A percentile compares a stretch with the other conserved stretches of the same genome.
Evolutionary conservation across 64 coral and sea anemone genomes (phyloP).

Genomic region (Montipora sp.): DNA sequence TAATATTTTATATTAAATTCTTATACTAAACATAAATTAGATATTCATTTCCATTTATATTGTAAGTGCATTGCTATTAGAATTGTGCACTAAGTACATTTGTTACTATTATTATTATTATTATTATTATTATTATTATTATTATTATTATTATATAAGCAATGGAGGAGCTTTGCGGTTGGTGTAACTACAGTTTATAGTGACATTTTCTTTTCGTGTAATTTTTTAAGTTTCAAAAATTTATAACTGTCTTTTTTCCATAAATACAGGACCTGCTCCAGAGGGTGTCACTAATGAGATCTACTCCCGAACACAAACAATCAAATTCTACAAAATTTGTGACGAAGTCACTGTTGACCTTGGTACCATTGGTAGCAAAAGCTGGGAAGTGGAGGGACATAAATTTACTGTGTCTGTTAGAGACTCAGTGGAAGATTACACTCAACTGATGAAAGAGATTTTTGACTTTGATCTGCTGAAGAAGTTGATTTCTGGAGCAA

Average conservation of each 20-base stretch:
- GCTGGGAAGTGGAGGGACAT: constrained; percentile 75
- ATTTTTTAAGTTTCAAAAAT: not conserved
- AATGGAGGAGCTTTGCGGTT: no score
- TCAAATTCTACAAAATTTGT: constrained; percentile 84
- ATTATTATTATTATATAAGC: no score
- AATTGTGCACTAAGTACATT: no score
- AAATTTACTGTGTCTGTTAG: constrained; percentile 81
- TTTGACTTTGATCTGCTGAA: constrained; percentile 91
- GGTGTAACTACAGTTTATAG: no score
- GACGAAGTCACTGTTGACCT: constrained; percentile 74
- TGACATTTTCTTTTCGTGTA: not conserved
- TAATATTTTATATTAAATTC: no score
- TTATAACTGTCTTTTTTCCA: no score
- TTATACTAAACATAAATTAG: no score
- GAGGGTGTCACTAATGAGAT: constrained; percentile 94
- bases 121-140: no score
- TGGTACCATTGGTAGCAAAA: constrained; percentile 54
- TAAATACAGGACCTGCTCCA: constrained; percentile 78
- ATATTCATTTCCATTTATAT: no score
- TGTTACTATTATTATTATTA: no score
- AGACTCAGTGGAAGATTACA: constrained; percentile 93
- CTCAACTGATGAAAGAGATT: constrained; percentile 93
- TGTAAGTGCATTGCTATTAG: no score
- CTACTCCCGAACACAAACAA: constrained; percentile 66
- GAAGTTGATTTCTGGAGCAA: constrained; percentile 62